These are phyloP conservation scores for Eira barbara DNA, from an alignment of 2,113 vertebrate genomes.

Conservation along the genomic window DNA sequence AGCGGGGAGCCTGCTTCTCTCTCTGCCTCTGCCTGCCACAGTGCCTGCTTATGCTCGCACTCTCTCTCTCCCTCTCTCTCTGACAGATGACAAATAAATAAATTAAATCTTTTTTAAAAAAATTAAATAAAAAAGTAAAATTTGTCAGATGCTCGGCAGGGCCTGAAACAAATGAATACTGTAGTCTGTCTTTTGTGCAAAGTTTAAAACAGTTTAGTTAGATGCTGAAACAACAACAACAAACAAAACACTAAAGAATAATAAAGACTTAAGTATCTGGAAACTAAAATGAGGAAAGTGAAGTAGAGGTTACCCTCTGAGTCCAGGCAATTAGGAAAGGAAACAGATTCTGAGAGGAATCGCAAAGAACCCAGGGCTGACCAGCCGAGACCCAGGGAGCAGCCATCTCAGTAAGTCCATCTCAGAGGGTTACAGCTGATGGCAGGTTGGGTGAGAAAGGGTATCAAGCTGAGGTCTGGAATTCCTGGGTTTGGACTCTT, in stretches of 20 bases:
- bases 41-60: no score
- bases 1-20: no score
- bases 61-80: no score
- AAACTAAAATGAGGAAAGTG: background rate
- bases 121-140: no score
- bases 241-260: background rate
- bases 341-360: background rate
- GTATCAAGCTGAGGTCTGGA: background rate
- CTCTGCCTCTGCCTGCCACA: no score
- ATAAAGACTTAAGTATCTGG: background rate
- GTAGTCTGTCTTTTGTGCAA: background rate
- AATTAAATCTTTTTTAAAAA: no score
- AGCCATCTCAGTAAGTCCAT: background rate
- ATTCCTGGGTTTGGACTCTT: background rate
- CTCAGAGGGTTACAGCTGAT: background rate
- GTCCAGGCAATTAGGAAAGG: background rate
- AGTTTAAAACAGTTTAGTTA: background rate
- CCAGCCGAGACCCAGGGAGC: fast-evolving
- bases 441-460: background rate
- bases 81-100: no score
- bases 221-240: no score
- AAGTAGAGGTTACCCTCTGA: background rate
- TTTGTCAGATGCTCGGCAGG: background rate
- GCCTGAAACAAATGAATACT: background rate
- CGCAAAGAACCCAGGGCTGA: background rate